Evolutionary conservation across 2,797 vertebrate genomes (phyloP).

Genomic region (Eupleurogrammus muticus): DNA sequence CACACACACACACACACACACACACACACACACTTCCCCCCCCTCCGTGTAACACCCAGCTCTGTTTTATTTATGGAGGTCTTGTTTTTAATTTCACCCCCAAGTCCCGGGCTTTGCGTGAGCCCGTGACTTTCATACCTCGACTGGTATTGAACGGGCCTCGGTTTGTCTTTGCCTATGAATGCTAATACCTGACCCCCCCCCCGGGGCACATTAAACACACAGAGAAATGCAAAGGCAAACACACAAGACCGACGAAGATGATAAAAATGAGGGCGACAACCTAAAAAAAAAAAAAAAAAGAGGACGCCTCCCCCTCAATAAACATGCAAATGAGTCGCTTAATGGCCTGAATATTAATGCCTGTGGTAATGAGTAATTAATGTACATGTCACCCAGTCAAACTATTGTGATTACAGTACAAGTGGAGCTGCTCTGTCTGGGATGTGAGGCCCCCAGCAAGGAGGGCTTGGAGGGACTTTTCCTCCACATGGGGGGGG

Average conservation of each 20-base stretch:
- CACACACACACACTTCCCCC: too few relatives aligned
- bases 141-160: conserved; percentile 65
- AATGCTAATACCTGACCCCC: conserved; percentile 84
- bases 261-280: conserved; percentile 17
- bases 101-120: conserved; percentile 34
- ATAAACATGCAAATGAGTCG: conserved; percentile 79
- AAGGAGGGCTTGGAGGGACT: not conserved
- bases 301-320: conserved; percentile 60
- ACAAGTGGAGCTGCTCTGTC: conserved; percentile 27
- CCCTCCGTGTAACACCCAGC: conserved; percentile 47
- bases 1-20: too few relatives aligned
- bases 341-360: conserved; percentile 77
- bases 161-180: conserved; percentile 67
- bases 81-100: conserved; percentile 80
- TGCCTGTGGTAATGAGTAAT: conserved; percentile 63
- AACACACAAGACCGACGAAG: conserved; percentile 8
- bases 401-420: conserved; percentile 71
- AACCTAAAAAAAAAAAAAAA: too few relatives aligned
- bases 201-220: conserved; percentile 68
- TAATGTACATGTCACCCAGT: conserved; percentile 73
- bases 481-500: not conserved
- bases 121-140: conserved; percentile 61
- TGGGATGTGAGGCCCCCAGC: not conserved
- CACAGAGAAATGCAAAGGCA: conserved; percentile 47
- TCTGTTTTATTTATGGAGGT: conserved; percentile 80